Percentiles rank a stretch among this genome's conserved stretches.
Evolutionary conservation across 2,113 vertebrate species (phyloP).

Genomic region (Nycticorax nycticorax): DNA sequence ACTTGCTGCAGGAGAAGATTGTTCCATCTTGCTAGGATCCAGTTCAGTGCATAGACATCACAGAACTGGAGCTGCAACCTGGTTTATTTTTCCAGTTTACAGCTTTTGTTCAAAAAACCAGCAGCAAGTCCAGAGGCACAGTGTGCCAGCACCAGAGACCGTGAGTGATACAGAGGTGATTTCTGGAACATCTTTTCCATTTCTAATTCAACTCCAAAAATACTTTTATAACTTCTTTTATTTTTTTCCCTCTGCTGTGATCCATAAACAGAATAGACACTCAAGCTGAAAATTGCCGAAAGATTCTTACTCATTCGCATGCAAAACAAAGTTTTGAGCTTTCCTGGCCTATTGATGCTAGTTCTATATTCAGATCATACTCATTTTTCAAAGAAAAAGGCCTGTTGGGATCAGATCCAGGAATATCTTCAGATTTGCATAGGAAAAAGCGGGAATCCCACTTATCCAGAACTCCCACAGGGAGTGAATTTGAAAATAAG

Average conservation of each 20-base stretch:
- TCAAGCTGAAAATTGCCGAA: slow-evolving; percentile 11
- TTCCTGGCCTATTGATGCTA: background rate
- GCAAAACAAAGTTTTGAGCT: background rate
- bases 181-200: slow-evolving; percentile 17
- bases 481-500: background rate
- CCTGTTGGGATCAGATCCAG: background rate
- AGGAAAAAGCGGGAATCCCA: background rate
- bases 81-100: slow-evolving; percentile 6
- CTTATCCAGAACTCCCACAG: background rate
- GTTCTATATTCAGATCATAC: background rate
- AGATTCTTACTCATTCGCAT: background rate
- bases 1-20: background rate
- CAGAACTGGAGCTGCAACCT: background rate
- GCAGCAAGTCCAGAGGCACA: background rate
- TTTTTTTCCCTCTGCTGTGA: background rate
- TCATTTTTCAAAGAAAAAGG: background rate
- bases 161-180: background rate
- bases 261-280: background rate
- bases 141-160: background rate
- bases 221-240: background rate
- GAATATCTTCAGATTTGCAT: background rate
- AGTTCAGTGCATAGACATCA: slow-evolving; percentile 24
- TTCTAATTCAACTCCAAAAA: slow-evolving; percentile 21
- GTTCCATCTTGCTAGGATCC: slow-evolving; percentile 31
- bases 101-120: slow-evolving; percentile 20